Evolutionary conservation across 2,888 invertebrate genomes (phyloP).

Genomic region (Cryptus armator): DNA sequence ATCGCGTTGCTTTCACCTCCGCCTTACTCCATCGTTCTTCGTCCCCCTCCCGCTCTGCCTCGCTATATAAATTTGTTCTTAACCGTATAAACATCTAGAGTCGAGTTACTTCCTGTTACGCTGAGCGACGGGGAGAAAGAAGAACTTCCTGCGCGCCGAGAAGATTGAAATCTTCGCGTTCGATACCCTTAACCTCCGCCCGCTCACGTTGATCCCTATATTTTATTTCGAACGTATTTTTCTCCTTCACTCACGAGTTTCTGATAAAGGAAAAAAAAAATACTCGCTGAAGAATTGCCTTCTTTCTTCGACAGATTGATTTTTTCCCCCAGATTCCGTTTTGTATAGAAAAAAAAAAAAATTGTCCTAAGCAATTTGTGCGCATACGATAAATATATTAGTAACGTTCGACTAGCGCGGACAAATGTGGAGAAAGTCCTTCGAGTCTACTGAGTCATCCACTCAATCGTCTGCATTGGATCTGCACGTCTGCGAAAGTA

Average conservation of each 20-base stretch:
- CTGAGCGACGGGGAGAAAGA: slow-evolving; percentile 14
- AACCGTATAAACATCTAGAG: slow-evolving; percentile 70
- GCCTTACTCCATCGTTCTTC: slow-evolving; percentile 5
- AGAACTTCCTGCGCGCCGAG: slow-evolving; percentile 50
- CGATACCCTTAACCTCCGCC: slow-evolving; percentile 33
- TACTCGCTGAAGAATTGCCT: background rate
- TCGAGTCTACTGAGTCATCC: slow-evolving; percentile 60
- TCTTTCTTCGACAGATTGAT: background rate
- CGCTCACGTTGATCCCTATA: slow-evolving; percentile 29
- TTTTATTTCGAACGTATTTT: slow-evolving; percentile 40
- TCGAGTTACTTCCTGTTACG: slow-evolving; percentile 62
- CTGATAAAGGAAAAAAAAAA: background rate
- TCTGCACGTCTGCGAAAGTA: slow-evolving; percentile 32
- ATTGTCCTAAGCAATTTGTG: slow-evolving; percentile 18
- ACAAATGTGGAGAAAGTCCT: background rate
- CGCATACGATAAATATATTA: slow-evolving; percentile 44
- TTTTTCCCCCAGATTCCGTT: background rate
- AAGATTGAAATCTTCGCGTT: slow-evolving; percentile 62
- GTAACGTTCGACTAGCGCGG: slow-evolving; percentile 28
- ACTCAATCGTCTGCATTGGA: slow-evolving; percentile 50
- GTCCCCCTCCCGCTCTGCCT: slow-evolving; percentile 24
- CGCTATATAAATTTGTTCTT: slow-evolving; percentile 70
- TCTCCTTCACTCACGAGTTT: background rate
- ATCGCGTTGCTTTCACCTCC: slow-evolving; percentile 25
- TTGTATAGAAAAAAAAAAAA: background rate